Evolutionary conservation across 2,888 invertebrate species (phyloP), one percentile per base, ranked within the genome.

Genomic region (Cryptocephalus moraei): DNA sequence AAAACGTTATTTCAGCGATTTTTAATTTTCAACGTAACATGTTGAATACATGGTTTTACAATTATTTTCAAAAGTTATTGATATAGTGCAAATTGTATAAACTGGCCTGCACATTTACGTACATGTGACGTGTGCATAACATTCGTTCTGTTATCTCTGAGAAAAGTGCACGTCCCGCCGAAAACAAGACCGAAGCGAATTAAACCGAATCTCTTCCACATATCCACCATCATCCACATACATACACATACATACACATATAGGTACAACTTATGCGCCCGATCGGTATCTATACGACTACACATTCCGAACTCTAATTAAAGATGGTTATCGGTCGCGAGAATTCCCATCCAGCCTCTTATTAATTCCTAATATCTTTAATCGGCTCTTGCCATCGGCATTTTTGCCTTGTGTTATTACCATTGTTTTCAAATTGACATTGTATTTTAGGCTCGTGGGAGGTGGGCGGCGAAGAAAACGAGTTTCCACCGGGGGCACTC

Each of bases 281-380:
- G 43, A 43, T 43, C 13, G 34, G 14, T 43, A 43, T 43, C 43
- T 32, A 12, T n/a, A 49, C 51, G 50, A 51, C 58, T 60, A 56
- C 57, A 59, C 61, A 62, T 62, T 60, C 61, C 59, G 55, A 58
- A 57, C 58, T 59, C 59, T 62, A 62, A 61, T 62, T 62, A 62
- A 62, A 62, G 61, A 62, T 62, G 45, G 41, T 53, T 62, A 62
- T 58, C 59, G 55, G 41, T 56, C 55, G 62, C 63, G 62, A 65
- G 65, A 65, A 66, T 61, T 66, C 62, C 64, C 66, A 66, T 65
- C 62, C 61, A 54, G 56, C 61, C 62, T 61, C 64, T 67, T 67
- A 66, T 67, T 67, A 67, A 67, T 66, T 67, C 64, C 63, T 66
- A 67, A 67, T 67, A 65, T 61, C 61, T 62, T 61, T 63, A 62